Percentiles rank a stretch among this genome's conserved stretches.
phyloP scores from a whole-genome alignment of 23 tunicate genomes.

The Trididemnum nubilum region DNA sequence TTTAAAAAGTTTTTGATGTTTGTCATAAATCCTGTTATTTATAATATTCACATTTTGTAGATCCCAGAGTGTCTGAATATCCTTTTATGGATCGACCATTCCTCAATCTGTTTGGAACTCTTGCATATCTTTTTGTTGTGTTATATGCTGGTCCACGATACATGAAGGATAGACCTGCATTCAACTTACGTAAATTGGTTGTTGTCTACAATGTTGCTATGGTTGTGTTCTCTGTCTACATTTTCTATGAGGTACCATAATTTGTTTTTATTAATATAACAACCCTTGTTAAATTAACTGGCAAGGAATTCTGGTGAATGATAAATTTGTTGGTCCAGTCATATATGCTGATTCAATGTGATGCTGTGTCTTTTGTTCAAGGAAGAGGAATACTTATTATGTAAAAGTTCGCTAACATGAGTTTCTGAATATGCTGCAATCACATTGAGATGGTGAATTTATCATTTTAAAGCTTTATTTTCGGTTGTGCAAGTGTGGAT shows the following conservation, averaged over 20 bases:
- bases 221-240: constrained; percentile 67
- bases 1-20: too few relatives aligned
- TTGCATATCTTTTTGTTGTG: constrained; percentile 66
- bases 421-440: too few relatives aligned
- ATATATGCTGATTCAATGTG: too few relatives aligned
- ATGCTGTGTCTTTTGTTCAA: too few relatives aligned
- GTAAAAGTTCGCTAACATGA: too few relatives aligned
- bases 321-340: too few relatives aligned
- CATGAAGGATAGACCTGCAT: constrained; percentile 76
- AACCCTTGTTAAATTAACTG: background rate
- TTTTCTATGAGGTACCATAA: constrained; percentile 80
- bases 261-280: background rate
- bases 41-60: constrained; percentile 23
- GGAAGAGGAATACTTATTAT: too few relatives aligned
- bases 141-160: constrained; percentile 74
- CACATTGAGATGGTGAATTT: too few relatives aligned
- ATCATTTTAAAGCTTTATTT: too few relatives aligned
- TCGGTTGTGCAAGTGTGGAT: too few relatives aligned
- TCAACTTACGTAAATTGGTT: constrained; percentile 64
- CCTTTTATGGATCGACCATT: constrained; percentile 83
- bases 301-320: too few relatives aligned
- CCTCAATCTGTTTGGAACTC: constrained; percentile 52
- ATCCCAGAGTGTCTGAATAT: constrained; percentile 65
- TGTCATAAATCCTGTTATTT: background rate
- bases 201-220: constrained; percentile 70